Evolutionary conservation across 2,797 vertebrate species (phyloP).

Genomic region (Danio jaintianensis): DNA sequence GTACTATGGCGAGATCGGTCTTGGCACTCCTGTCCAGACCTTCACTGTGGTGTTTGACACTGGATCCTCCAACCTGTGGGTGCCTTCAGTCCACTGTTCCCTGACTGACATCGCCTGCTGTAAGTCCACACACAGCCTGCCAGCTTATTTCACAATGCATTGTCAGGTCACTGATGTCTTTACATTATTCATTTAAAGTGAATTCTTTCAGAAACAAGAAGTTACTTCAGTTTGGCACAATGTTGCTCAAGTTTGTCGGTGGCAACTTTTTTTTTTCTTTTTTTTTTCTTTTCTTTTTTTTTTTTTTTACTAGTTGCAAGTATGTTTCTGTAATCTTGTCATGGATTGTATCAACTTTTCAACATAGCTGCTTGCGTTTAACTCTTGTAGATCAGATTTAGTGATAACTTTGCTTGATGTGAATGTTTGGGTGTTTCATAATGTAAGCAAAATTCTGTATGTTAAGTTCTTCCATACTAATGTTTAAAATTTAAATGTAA

Average conservation of each 20-base stretch:
- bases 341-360: background rate
- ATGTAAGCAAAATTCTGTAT: background rate
- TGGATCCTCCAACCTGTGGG: constrained; percentile 97
- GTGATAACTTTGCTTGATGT: background rate
- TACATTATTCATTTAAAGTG: background rate
- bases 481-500: background rate
- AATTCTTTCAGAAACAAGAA: background rate
- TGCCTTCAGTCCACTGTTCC: constrained; percentile 89
- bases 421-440: background rate
- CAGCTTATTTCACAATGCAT: background rate
- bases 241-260: background rate
- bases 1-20: constrained; percentile 88
- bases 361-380: background rate
- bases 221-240: background rate
- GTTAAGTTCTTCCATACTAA: background rate
- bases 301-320: background rate
- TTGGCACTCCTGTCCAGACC: constrained; percentile 85
- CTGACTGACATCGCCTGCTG: constrained; percentile 87
- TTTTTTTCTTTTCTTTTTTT: background rate
- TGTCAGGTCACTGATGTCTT: background rate
- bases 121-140: constrained; percentile 75
- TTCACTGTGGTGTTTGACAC: constrained; percentile 98
- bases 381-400: background rate
- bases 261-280: too few species aligned
- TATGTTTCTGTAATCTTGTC: background rate